Evolutionary conservation across 2,797 vertebrate genomes (phyloP).

Genomic region (Alauda arvensis): DNA sequence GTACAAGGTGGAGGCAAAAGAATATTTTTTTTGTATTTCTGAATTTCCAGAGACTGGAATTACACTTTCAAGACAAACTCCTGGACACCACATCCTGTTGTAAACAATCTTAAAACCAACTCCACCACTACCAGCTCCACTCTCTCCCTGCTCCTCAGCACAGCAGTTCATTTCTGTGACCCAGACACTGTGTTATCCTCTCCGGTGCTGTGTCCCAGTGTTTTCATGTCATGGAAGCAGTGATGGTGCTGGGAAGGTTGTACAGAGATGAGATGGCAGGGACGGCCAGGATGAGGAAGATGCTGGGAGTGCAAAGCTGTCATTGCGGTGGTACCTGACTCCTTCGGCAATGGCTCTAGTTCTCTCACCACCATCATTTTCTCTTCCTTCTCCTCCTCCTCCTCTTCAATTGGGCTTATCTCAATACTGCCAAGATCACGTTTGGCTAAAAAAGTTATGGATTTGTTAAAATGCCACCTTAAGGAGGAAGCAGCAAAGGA

Average conservation of each 20-base stretch:
- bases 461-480: constrained; percentile 33
- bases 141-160: neutral
- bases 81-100: neutral
- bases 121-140: neutral
- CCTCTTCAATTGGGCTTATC: constrained; percentile 46
- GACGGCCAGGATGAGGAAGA: neutral
- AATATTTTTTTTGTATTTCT: neutral
- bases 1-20: neutral
- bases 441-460: constrained; percentile 48
- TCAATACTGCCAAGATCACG: constrained; percentile 38
- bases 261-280: neutral
- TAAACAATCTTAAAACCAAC: neutral
- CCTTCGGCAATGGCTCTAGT: constrained; percentile 6
- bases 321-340: constrained; percentile 16
- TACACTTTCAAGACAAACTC: neutral
- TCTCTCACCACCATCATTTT: constrained; percentile 30
- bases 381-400: constrained; percentile 39
- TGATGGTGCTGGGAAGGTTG: neutral
- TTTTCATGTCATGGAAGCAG: neutral
- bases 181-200: neutral
- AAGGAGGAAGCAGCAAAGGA: neutral
- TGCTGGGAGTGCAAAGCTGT: constrained; percentile 3
- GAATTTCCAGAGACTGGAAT: neutral
- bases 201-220: rapidly evolving
- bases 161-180: neutral